Base-by-base conservation (phyloP, 2,888 invertebrate species). In the Acanthosoma haemorrhoidale region DNA sequence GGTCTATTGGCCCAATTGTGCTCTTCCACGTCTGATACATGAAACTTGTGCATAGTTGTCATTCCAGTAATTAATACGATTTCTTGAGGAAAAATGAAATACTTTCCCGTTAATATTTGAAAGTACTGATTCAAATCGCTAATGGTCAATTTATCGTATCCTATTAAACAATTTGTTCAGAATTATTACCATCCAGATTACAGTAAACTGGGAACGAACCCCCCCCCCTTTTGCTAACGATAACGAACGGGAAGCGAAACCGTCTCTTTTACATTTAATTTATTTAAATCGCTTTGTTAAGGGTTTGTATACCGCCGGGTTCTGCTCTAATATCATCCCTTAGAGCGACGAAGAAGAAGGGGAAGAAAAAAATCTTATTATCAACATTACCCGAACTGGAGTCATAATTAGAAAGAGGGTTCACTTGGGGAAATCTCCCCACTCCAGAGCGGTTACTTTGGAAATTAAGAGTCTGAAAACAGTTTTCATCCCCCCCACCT, bases 201-300 rank as follows among this genome's bases (percentile, higher is more conserved):
- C 21, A 1, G 29, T 21, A 29, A 29, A n/a, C n/a, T n/a, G n/a
- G n/a, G 51, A 21, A 51, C 8, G n/a, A 25, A 51, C 5, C 51
- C 25, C 21, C 21, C 43, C 6, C 13, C 13, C 38, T 11, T 38
- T 11, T 11, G 13, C 9, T 13, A 51, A 51, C 29, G 51, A 51
- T 25, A 25, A 11, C 21, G 51, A 25, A 25, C n/a, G 51, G 51
- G 5, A 51, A 51, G 51, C 21, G 51, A 51, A 51, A 51, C 51
- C 51, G 5, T n/a, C n/a, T n/a, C n/a, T n/a, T n/a, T n/a, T 1
- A 13, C 13, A n/a, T 51, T 25, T 51, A 51, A 51, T 51, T 51
- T 51, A 51, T 51, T 51, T 51, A 51, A 51, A 51, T 25, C 25
- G 29, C 51, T 51, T 51, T 51, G 51, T 25, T 51, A 51, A 51